These are phyloP conservation scores for Jaculus jaculus DNA, from an alignment of 2,113 vertebrate species.

Conservation along the genomic window DNA sequence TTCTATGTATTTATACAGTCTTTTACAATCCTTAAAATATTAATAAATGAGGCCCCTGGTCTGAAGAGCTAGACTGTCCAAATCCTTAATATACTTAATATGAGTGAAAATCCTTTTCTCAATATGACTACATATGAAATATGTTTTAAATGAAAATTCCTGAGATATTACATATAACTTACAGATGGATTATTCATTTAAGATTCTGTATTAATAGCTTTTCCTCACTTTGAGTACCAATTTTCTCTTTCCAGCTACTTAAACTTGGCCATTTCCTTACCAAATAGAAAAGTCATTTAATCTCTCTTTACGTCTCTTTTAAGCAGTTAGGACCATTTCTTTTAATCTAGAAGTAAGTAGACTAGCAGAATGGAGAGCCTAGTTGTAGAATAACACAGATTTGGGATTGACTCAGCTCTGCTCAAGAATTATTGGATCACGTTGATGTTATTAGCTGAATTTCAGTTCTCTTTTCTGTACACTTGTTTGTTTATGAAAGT, in stretches of 20 bases:
- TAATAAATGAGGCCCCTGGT: constrained; percentile 4
- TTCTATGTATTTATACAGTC: background rate
- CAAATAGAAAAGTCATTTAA: background rate
- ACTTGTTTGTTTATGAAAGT: constrained; percentile 19
- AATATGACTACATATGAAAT: constrained; percentile 54
- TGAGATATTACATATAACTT: constrained; percentile 49
- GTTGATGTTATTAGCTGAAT: background rate
- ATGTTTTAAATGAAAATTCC: constrained; percentile 61
- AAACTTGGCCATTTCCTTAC: background rate
- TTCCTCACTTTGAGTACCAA: constrained; percentile 45
- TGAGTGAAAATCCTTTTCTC: constrained; percentile 44
- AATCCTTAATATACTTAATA: constrained; percentile 34
- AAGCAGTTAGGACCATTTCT: background rate
- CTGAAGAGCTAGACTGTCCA: constrained; percentile 8
- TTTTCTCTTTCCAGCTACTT: constrained; percentile 19
- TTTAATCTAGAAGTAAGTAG: background rate
- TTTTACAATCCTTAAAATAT: constrained; percentile 42
- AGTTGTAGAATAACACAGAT: background rate
- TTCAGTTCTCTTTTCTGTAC: background rate
- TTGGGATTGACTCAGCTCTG: background rate
- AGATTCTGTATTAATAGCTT: constrained; percentile 22
- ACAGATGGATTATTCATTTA: constrained; percentile 55
- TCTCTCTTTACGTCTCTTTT: background rate
- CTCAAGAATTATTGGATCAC: background rate
- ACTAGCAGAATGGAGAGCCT: background rate